Conservation (phyloP, 1,140 invertebrate genomes). For the Leptopilina boulardi region DNA sequence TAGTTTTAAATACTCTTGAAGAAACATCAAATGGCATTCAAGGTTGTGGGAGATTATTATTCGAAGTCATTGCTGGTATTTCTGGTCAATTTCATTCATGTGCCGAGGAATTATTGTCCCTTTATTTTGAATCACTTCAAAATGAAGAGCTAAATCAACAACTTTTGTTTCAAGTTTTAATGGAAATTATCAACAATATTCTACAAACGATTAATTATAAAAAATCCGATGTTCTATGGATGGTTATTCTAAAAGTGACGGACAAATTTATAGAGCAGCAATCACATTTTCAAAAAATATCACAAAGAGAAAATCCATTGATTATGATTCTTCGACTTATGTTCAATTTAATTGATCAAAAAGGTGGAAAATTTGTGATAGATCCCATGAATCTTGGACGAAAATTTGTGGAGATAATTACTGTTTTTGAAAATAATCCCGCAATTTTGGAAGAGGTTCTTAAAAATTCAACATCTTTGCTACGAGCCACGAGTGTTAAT, state of each 20-base stretch:
- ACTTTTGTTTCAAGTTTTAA: constrained; percentile 80
- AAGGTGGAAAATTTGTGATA: constrained; percentile 80
- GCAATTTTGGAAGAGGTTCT: constrained; percentile 75
- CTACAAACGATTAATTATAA: constrained; percentile 77
- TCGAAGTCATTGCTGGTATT: constrained; percentile 90
- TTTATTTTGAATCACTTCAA: constrained; percentile 80
- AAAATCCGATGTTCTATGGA: constrained; percentile 80
- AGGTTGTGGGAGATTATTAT: constrained; percentile 89
- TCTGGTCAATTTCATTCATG: constrained; percentile 89
- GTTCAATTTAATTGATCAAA: constrained; percentile 79
- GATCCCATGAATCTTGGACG: constrained; percentile 78
- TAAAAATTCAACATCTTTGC: constrained; percentile 78
- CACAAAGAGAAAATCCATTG: constrained; percentile 60
- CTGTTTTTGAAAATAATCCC: constrained; percentile 71
- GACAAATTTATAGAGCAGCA: constrained; percentile 55
- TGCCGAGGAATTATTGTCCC: constrained; percentile 79
- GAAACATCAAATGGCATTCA: constrained; percentile 80
- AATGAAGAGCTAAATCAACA: constrained; percentile 76
- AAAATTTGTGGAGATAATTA: constrained; percentile 73
- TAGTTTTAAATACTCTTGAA: constrained; percentile 82
- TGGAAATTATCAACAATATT: constrained; percentile 79
- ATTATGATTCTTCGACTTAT: constrained; percentile 78
- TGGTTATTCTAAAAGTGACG: constrained; percentile 63
- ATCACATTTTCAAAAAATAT: constrained; percentile 2
- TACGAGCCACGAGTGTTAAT: constrained; percentile 79